A percentile compares a stretch with the other conserved stretches of the same genome.
Conservation (phyloP, 2,888 invertebrate genomes). For the Phania funesta region DNA sequence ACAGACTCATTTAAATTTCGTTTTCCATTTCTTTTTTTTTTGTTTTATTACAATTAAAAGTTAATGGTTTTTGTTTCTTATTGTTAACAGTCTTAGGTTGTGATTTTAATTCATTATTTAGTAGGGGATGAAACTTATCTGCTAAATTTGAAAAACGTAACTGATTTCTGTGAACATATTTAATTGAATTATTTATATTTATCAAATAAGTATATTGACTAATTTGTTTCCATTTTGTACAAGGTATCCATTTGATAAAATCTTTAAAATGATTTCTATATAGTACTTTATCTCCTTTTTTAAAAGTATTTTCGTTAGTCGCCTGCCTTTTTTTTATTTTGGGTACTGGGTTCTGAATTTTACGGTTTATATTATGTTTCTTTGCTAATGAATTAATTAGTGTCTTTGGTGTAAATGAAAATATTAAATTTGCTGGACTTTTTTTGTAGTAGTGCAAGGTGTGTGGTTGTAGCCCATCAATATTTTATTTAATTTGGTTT, state of each 20-base stretch:
- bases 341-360: not conserved
- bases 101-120: not conserved
- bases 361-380: not conserved
- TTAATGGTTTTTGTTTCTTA: not conserved
- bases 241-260: slow-evolving; percentile 21
- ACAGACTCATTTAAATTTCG: not conserved
- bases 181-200: slow-evolving; percentile 16
- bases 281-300: slow-evolving; percentile 12
- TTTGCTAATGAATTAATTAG: slow-evolving; percentile 5
- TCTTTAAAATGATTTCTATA: slow-evolving; percentile 36
- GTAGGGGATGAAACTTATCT: slow-evolving; percentile 2
- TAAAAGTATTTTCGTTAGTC: not conserved
- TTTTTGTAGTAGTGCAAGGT: slow-evolving; percentile 22
- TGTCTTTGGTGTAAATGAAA: slow-evolving; percentile 15
- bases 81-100: not conserved
- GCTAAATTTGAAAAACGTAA: slow-evolving; percentile 14
- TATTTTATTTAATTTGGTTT: slow-evolving; percentile 27
- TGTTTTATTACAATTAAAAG: not conserved
- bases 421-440: slow-evolving; percentile 24
- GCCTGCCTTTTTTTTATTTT: not conserved
- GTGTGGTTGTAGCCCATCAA: slow-evolving; percentile 6
- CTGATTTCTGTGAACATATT: slow-evolving; percentile 23
- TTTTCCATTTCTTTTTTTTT: too few relatives aligned
- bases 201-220: slow-evolving; percentile 14
- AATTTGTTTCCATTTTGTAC: not conserved